A percentile compares a stretch with the other conserved stretches of the same genome.
Evolutionary conservation across 2,888 invertebrate species (phyloP).

Genomic region (Gisinianus flammeolus): DNA sequence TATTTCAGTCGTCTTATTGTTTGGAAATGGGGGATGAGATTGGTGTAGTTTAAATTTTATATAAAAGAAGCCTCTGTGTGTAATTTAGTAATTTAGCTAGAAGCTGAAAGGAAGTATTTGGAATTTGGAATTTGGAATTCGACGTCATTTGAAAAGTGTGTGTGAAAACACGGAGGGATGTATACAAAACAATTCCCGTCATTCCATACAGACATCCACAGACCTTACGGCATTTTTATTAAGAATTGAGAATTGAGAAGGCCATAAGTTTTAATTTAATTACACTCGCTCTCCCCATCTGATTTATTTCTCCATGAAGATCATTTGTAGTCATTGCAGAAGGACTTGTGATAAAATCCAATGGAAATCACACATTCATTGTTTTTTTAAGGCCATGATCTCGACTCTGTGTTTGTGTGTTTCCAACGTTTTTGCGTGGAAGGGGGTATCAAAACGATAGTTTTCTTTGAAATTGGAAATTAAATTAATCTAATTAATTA

Average conservation of each 20-base stretch:
- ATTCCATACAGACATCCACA: too few species aligned
- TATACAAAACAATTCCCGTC: too few species aligned
- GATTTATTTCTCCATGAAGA: conserved; percentile 30
- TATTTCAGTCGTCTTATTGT: too few species aligned
- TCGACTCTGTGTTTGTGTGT: too few species aligned
- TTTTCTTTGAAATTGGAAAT: conserved; percentile 17
- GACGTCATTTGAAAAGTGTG: too few species aligned
- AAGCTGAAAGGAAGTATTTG: too few species aligned
- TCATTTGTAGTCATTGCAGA: conserved; percentile 33
- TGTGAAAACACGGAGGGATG: too few species aligned
- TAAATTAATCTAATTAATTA: conserved; percentile 36
- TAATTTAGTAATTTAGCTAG: too few species aligned
- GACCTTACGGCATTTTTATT: conserved; percentile 3
- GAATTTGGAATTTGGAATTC: too few species aligned
- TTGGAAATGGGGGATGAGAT: too few species aligned
- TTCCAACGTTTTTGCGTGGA: background rate
- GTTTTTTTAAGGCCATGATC: background rate
- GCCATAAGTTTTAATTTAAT: conserved; percentile 47
- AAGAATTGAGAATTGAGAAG: conserved; percentile 40
- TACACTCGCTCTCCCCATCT: conserved; percentile 37
- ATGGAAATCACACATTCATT: conserved; percentile 24
- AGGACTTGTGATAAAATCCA: conserved; percentile 4
- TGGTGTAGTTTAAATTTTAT: too few species aligned
- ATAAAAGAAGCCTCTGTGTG: too few species aligned
- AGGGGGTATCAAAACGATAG: background rate